Evolutionary conservation across 2,113 vertebrate species (phyloP).

Genomic region (Heptranchias perlo): DNA sequence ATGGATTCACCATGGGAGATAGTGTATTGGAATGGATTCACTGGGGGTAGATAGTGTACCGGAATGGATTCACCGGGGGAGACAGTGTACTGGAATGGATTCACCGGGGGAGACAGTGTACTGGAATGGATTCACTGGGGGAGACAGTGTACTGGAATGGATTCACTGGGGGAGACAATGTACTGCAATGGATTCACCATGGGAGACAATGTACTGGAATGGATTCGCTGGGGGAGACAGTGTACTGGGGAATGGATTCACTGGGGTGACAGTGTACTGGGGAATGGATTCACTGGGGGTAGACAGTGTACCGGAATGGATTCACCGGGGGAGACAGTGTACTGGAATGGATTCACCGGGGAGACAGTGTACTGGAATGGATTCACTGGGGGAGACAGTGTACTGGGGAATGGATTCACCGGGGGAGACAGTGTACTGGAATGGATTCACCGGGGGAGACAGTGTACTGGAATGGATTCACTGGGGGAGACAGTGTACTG

Average conservation of each 20-base stretch:
- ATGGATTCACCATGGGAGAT: too few relatives aligned
- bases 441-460: not conserved
- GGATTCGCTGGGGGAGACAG: not conserved
- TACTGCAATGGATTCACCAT: not conserved
- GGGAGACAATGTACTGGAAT: not conserved
- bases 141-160: not conserved
- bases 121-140: not conserved
- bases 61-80: not conserved
- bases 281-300: too few relatives aligned
- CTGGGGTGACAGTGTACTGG: not conserved
- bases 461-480: not conserved
- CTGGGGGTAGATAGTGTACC: not conserved
- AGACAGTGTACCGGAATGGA: not conserved
- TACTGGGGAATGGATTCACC: too few relatives aligned
- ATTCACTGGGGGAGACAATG: not conserved
- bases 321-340: not conserved
- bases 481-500: not conserved
- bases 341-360: not conserved
- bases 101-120: not conserved
- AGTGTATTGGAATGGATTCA: not conserved
- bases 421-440: not conserved
- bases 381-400: too few relatives aligned
- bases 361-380: too few relatives aligned
- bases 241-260: too few relatives aligned
- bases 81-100: too few relatives aligned